Conservation (phyloP, 2,113 vertebrate genomes). For the Rafetus swinhoei region DNA sequence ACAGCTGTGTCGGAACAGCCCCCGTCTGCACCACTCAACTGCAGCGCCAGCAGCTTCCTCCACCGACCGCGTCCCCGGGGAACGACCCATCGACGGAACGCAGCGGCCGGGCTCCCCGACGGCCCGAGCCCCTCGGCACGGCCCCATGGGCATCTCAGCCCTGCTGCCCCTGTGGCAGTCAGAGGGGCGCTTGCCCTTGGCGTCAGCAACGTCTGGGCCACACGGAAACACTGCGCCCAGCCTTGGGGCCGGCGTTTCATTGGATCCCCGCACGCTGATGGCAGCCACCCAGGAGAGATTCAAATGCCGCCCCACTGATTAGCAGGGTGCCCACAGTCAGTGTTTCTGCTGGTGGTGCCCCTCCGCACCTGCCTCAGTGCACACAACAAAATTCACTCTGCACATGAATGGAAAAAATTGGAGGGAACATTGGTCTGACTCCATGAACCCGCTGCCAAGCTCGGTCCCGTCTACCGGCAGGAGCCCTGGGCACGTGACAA, state of each 20-base stretch:
- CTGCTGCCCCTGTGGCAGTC: no score
- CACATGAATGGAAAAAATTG: no score
- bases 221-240: background rate
- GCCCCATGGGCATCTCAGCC: background rate
- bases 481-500: background rate
- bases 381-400: no score
- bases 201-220: background rate
- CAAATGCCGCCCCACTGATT: no score
- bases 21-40: conserved; percentile 24
- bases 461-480: background rate
- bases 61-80: conserved; percentile 35
- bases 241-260: background rate
- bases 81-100: background rate
- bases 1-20: background rate
- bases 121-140: background rate
- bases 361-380: no score
- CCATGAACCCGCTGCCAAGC: background rate
- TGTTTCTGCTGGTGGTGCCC: no score
- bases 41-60: no score
- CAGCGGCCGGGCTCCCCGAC: background rate
- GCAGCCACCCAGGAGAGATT: no score
- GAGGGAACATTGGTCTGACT: background rate
- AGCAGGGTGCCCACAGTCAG: no score
- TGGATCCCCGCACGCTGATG: background rate
- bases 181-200: no score